phyloP scores from a whole-genome alignment of 2,113 vertebrate genomes.

The Poicephalus gulielmi region DNA sequence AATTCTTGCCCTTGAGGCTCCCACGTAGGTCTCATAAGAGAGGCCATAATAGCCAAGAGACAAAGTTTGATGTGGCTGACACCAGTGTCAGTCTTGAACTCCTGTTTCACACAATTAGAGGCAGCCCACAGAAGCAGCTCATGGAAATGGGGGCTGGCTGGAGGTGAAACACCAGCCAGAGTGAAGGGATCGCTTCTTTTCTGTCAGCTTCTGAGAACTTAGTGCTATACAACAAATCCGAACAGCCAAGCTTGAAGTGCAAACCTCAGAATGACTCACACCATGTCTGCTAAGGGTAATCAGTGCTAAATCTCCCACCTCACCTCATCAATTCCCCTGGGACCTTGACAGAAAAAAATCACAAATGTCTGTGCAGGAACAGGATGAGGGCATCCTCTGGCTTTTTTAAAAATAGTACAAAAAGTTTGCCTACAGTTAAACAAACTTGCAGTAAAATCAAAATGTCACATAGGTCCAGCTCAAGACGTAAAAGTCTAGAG shows the following conservation, averaged over 20 bases:
- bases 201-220: neutral
- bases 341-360: neutral
- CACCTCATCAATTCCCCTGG: neutral
- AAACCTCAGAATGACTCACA: neutral
- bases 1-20: neutral
- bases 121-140: neutral
- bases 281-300: neutral
- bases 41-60: neutral
- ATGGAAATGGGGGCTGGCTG: neutral
- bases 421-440: neutral
- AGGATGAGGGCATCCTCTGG: neutral
- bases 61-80: neutral
- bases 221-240: neutral
- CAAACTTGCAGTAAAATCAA: neutral
- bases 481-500: neutral
- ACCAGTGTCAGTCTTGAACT: neutral
- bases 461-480: neutral
- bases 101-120: neutral
- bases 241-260: neutral
- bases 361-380: neutral
- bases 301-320: neutral
- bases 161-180: neutral
- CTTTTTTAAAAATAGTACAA: neutral
- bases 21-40: neutral
- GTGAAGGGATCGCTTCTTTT: neutral